These are phyloP conservation scores for Staurois parvus DNA, from an alignment of 2,797 vertebrate species.

Conservation along the genomic window DNA sequence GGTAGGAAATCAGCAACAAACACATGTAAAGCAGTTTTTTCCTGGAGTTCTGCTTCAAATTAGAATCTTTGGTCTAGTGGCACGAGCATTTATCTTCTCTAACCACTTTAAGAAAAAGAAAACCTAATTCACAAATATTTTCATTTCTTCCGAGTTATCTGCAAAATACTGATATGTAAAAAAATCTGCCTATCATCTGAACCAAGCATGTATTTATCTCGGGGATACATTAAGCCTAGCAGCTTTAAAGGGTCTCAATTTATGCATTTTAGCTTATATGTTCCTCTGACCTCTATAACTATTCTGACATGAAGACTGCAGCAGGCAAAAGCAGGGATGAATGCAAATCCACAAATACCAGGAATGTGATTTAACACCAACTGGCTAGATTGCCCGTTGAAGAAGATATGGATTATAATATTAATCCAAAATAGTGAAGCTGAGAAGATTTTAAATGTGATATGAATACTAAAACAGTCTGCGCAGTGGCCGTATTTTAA, in stretches of 20 bases:
- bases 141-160: neutral
- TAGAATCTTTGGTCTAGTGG: no score
- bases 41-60: no score
- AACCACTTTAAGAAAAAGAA: no score
- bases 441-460: constrained; percentile 6
- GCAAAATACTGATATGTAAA: neutral
- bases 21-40: no score
- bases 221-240: neutral
- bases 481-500: neutral
- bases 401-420: constrained; percentile 1
- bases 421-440: constrained; percentile 1
- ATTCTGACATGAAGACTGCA: neutral
- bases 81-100: no score
- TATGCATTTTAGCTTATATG: neutral
- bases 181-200: neutral
- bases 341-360: neutral
- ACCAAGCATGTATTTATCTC: neutral
- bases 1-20: no score
- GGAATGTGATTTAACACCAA: constrained; percentile 3
- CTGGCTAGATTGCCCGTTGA: constrained; percentile 2
- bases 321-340: neutral
- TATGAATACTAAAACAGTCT: constrained; percentile 3
- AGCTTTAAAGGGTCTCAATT: neutral
- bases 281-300: neutral
- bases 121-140: neutral